phyloP scores from a whole-genome alignment of 2,797 vertebrate species.

The Loris lydekkerianus region DNA sequence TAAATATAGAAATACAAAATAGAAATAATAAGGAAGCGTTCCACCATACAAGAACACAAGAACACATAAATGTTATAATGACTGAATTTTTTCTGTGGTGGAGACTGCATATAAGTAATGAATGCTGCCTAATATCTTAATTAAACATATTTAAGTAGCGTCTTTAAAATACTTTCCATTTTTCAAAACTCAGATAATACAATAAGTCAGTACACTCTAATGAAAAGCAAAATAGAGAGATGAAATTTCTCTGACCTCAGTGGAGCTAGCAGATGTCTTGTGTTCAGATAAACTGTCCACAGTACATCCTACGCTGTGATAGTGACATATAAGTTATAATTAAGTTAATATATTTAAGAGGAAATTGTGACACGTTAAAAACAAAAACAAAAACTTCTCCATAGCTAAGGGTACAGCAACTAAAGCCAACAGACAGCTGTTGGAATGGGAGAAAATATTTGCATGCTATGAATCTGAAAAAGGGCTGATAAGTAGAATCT shows the following conservation, averaged over 20 bases:
- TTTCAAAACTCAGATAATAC: not conserved
- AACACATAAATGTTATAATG: not conserved
- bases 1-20: not conserved
- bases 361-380: no score
- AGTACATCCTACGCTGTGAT: not conserved
- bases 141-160: not conserved
- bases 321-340: not conserved
- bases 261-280: not conserved
- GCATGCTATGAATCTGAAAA: no score
- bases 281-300: not conserved
- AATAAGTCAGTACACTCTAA: not conserved
- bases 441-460: no score
- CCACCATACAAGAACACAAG: not conserved
- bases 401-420: no score
- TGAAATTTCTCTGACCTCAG: not conserved
- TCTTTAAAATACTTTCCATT: not conserved
- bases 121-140: not conserved
- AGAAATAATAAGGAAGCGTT: not conserved
- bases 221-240: not conserved
- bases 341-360: not conserved
- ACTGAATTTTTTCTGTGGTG: not conserved
- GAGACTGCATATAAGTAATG: not conserved
- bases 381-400: no score
- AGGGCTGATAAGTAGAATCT: no score
- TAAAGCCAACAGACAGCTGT: no score